A percentile compares a stretch with the other conserved stretches of the same genome.
These are phyloP conservation scores for Brachionichthys hirsutus DNA, from an alignment of 2,113 vertebrate species.

Conservation along the genomic window DNA sequence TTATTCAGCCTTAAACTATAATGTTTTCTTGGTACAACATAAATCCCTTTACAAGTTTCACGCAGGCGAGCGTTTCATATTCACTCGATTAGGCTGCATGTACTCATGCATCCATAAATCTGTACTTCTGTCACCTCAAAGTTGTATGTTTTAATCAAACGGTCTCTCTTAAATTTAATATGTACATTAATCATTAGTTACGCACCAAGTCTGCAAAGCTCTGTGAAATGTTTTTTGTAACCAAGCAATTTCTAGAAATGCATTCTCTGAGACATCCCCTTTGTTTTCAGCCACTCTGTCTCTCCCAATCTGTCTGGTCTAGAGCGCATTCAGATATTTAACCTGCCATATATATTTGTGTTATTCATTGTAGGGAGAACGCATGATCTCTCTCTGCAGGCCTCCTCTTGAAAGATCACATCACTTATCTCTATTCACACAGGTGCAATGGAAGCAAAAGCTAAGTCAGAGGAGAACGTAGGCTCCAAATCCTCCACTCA, in stretches of 20 bases:
- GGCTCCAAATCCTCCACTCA: slow-evolving; percentile 1
- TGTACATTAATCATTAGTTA: no score
- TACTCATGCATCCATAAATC: no score
- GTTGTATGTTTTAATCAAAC: no score
- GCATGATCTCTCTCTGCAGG: slow-evolving; percentile 12
- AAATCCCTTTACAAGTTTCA: no score
- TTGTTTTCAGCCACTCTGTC: slow-evolving; percentile 25
- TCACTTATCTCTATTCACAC: slow-evolving; percentile 18
- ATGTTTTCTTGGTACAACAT: no score
- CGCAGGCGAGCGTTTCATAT: no score
- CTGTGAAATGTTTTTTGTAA: slow-evolving; percentile 27
- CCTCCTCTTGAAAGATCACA: slow-evolving; percentile 2
- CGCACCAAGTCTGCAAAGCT: slow-evolving; percentile 18
- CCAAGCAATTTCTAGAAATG: slow-evolving; percentile 26
- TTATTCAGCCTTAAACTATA: no score
- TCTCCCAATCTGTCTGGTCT: slow-evolving; percentile 15
- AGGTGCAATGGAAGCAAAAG: not conserved
- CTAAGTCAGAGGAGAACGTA: not conserved
- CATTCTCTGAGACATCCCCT: slow-evolving; percentile 27
- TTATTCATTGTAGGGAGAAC: slow-evolving; percentile 36
- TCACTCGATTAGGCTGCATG: no score
- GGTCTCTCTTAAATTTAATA: no score
- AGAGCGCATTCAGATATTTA: slow-evolving; percentile 30
- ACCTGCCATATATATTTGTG: slow-evolving; percentile 30
- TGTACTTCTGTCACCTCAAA: no score